Evolutionary conservation across 2,888 invertebrate genomes (phyloP).

Genomic region (Icerya purchasi): DNA sequence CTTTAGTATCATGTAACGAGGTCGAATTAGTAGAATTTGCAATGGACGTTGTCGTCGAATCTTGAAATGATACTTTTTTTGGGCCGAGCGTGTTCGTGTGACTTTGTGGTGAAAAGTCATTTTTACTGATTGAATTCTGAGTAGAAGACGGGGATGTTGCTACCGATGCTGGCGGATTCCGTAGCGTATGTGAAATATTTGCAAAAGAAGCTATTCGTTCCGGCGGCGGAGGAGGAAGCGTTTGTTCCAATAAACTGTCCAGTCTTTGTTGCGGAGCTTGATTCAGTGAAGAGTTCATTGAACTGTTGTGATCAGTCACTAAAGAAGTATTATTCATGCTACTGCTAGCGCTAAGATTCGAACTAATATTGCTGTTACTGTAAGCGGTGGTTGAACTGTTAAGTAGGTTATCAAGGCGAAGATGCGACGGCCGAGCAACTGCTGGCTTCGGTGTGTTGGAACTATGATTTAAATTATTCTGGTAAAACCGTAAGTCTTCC

Average conservation of each 20-base stretch:
- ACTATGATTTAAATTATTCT: no score
- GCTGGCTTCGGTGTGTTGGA: no score
- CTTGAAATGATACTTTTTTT: conserved; percentile 58
- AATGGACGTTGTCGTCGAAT: conserved; percentile 27
- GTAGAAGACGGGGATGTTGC: conserved; percentile 4
- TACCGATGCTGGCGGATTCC: conserved; percentile 7
- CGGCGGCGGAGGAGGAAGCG: conserved; percentile 44
- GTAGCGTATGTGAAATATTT: conserved; percentile 35
- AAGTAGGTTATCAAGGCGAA: conserved; percentile 18
- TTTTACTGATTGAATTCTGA: neutral
- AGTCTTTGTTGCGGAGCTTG: conserved; percentile 16
- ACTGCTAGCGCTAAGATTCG: neutral
- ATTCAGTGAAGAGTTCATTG: conserved; percentile 4
- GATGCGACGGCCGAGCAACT: conserved; percentile 16
- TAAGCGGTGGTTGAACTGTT: conserved; percentile 3
- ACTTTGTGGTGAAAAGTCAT: conserved; percentile 13
- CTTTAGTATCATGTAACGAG: neutral
- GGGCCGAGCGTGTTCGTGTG: conserved; percentile 24
- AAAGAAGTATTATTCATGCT: neutral
- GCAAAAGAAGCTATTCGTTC: conserved; percentile 75
- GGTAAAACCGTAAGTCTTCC: no score
- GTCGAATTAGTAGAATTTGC: neutral
- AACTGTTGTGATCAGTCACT: conserved; percentile 1
- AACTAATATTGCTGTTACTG: neutral
- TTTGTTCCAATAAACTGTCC: conserved; percentile 16